phyloP scores from a whole-genome alignment of 2,113 vertebrate species.

The Labrus mixtus region DNA sequence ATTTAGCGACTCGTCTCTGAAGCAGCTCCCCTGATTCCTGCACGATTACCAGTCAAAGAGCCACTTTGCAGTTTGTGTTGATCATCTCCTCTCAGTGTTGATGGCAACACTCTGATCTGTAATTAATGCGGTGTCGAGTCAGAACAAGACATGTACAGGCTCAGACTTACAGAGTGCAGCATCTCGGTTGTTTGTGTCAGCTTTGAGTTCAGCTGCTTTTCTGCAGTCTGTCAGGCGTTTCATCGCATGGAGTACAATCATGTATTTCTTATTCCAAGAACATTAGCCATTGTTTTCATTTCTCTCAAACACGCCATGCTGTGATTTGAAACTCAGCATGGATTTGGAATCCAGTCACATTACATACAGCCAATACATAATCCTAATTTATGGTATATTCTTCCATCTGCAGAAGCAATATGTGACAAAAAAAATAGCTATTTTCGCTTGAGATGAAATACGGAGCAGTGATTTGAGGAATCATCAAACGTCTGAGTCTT shows the following conservation, averaged over 20 bases:
- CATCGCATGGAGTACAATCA: slow-evolving; percentile 6
- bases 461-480: slow-evolving; percentile 32
- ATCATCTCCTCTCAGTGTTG: slow-evolving; percentile 29
- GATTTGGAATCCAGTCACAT: slow-evolving; percentile 6
- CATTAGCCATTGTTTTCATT: slow-evolving; percentile 7
- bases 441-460: slow-evolving; percentile 34
- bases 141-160: slow-evolving; percentile 6
- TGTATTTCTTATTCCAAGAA: slow-evolving; percentile 16
- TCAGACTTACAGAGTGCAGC: not conserved
- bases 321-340: not conserved
- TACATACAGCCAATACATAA: not conserved
- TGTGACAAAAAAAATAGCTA: not conserved
- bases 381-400: slow-evolving; percentile 4
- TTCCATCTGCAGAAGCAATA: slow-evolving; percentile 4
- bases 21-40: slow-evolving; percentile 31
- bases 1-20: slow-evolving; percentile 53
- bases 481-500: slow-evolving; percentile 4
- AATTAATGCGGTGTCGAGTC: slow-evolving; percentile 44
- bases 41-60: slow-evolving; percentile 30
- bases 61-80: slow-evolving; percentile 32
- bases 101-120: slow-evolving; percentile 52
- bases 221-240: slow-evolving; percentile 18
- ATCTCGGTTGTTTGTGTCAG: slow-evolving; percentile 10
- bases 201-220: slow-evolving; percentile 15
- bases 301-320: not conserved